Evolutionary conservation across 2,888 invertebrate species (phyloP).

Genomic region (Chydorus sphaericus): DNA sequence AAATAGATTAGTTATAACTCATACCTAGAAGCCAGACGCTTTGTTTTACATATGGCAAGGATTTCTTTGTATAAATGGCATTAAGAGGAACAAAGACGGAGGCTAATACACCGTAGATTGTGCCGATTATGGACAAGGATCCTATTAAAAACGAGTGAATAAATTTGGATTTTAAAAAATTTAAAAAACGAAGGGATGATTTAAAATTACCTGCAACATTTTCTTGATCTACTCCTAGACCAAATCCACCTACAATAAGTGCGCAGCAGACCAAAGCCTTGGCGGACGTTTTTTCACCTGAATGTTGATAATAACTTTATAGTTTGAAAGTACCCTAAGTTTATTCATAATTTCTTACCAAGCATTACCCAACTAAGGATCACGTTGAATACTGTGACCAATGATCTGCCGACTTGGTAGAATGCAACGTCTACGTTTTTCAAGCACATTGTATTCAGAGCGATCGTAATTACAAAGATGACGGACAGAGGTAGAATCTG

Average conservation of each 20-base stretch:
- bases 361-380: no score
- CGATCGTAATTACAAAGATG: no score
- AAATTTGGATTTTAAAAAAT: constrained; percentile 16
- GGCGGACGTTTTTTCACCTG: constrained; percentile 62
- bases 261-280: constrained; percentile 70
- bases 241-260: constrained; percentile 80
- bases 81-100: neutral
- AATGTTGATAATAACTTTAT: constrained; percentile 12
- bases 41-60: constrained; percentile 70
- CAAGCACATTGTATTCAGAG: no score
- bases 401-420: no score
- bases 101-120: neutral
- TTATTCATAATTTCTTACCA: no score
- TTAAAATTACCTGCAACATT: constrained; percentile 49
- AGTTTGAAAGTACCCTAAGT: neutral
- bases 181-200: neutral
- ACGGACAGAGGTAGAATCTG: no score
- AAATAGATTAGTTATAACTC: no score
- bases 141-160: neutral
- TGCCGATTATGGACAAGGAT: neutral
- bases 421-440: no score
- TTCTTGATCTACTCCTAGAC: constrained; percentile 93
- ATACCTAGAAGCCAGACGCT: constrained; percentile 88
- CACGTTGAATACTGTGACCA: no score
- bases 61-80: neutral